Conservation (phyloP, 2,888 invertebrate species). For the Leptura quadrifasciata region DNA sequence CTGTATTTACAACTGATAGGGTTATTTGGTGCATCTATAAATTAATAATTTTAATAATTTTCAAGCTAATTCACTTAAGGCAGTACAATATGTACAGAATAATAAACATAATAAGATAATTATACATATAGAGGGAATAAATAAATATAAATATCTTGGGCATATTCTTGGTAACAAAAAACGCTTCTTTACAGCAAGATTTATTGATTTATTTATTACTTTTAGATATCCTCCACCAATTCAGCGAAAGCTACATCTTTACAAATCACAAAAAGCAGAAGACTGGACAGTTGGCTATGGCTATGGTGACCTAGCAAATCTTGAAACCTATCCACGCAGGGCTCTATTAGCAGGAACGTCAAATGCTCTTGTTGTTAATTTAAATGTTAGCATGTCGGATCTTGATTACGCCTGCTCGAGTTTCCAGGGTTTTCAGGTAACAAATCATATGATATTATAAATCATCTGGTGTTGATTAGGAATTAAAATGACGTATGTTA, state of each 20-base stretch:
- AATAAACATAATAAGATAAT: too few species aligned
- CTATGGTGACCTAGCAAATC: constrained; percentile 74
- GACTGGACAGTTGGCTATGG: constrained; percentile 76
- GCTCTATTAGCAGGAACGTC: constrained; percentile 80
- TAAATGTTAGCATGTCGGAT: constrained; percentile 56
- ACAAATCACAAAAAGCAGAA: constrained; percentile 23
- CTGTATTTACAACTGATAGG: too few species aligned
- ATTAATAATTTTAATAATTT: too few species aligned
- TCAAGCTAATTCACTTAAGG: too few species aligned
- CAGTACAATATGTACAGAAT: too few species aligned
- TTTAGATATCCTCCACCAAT: constrained; percentile 44
- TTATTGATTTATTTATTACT: neutral
- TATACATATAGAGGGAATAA: too few species aligned
- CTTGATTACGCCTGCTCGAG: constrained; percentile 61
- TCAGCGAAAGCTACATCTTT: constrained; percentile 31
- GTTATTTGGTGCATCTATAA: too few species aligned
- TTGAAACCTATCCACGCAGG: constrained; percentile 81
- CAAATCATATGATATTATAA: neutral
- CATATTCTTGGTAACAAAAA: too few species aligned
- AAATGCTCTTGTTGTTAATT: constrained; percentile 59
- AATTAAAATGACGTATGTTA: too few species aligned
- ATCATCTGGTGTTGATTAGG: too few species aligned
- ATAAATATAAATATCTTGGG: too few species aligned
- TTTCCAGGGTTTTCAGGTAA: constrained; percentile 63
- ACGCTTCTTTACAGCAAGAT: too few species aligned